Evolutionary conservation across 2,888 invertebrate species (phyloP).

Genomic region (Microdon myrmicae): DNA sequence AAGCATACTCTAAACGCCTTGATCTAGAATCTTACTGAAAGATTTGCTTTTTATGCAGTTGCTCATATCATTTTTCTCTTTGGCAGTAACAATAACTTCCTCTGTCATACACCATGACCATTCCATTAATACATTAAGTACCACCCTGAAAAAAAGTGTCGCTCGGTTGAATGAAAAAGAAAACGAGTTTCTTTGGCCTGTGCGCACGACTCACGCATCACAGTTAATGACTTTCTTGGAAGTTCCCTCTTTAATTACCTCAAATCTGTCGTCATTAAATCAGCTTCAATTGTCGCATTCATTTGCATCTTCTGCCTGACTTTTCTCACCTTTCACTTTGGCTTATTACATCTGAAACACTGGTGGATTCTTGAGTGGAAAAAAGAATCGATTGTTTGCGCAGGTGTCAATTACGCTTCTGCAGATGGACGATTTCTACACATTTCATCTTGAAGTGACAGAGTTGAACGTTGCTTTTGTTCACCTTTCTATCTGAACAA

Average conservation of each 20-base stretch:
- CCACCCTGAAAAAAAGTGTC: no score
- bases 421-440: constrained; percentile 25
- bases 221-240: constrained; percentile 11
- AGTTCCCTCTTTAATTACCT: constrained; percentile 12
- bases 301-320: constrained; percentile 27
- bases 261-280: constrained; percentile 13
- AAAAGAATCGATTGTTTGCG: constrained; percentile 12
- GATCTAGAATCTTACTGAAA: no score
- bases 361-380: neutral
- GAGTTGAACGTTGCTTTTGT: neutral
- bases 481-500: constrained; percentile 1
- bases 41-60: no score
- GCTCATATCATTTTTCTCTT: no score
- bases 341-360: no score
- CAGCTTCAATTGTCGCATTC: constrained; percentile 29
- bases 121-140: no score
- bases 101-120: no score
- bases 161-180: constrained; percentile 12
- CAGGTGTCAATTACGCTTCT: constrained; percentile 34
- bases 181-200: constrained; percentile 18
- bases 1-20: no score
- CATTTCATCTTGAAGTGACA: no score
- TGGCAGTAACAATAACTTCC: no score
- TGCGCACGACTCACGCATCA: constrained; percentile 11
- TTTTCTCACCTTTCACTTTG: neutral